A percentile compares a stretch with the other conserved stretches of the same genome.
Evolutionary conservation across 2,888 invertebrate species (phyloP).

Genomic region (Blastobasis lacticolella): DNA sequence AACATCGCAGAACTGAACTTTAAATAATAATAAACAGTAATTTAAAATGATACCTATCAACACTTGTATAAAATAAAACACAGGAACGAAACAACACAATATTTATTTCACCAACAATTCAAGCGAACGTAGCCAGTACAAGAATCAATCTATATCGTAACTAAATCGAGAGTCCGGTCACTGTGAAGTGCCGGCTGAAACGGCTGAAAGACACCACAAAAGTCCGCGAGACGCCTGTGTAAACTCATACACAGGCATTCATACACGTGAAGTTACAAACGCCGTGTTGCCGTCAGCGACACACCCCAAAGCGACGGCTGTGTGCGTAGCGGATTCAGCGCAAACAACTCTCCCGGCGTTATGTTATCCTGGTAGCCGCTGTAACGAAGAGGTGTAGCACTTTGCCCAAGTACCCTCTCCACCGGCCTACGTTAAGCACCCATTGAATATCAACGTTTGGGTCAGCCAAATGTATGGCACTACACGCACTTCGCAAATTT

Average conservation of each 20-base stretch:
- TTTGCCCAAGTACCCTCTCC: conserved; percentile 29
- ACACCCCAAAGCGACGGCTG: too few relatives aligned
- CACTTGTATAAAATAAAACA: too few relatives aligned
- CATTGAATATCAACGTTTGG: neutral
- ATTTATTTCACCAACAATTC: too few relatives aligned
- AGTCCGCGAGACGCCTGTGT: neutral
- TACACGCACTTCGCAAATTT: conserved; percentile 63
- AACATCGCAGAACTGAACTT: neutral
- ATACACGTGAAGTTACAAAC: conserved; percentile 25
- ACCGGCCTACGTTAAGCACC: neutral
- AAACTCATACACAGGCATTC: conserved; percentile 9
- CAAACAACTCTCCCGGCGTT: conserved; percentile 24
- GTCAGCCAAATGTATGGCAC: conserved; percentile 47
- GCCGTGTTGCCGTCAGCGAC: too few relatives aligned
- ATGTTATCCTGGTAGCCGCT: conserved; percentile 51
- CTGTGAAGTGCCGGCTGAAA: too few relatives aligned
- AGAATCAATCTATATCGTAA: too few relatives aligned
- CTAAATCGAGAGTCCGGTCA: too few relatives aligned
- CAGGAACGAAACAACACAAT: too few relatives aligned
- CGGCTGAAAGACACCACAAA: too few relatives aligned
- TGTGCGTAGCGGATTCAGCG: conserved; percentile 1
- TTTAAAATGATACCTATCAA: too few relatives aligned
- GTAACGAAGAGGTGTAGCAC: conserved; percentile 58
- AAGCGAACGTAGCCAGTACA: too few relatives aligned
- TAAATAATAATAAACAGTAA: too few relatives aligned